Conservation (phyloP, 53 echinoderm and acorn worm species). For the Crossaster papposus region DNA sequence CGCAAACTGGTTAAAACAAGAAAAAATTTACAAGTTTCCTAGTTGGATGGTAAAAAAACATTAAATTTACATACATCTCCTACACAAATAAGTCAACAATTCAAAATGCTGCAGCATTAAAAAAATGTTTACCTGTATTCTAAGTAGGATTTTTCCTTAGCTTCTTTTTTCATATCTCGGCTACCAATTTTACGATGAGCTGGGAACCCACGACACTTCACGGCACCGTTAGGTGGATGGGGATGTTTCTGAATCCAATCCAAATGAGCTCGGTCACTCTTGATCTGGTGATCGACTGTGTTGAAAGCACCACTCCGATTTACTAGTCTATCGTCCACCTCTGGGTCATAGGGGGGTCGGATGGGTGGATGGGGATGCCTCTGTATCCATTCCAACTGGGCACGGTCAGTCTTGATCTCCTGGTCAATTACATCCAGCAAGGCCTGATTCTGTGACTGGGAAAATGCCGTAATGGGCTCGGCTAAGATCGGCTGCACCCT, state of each 20-base stretch:
- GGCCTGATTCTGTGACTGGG: constrained; percentile 36
- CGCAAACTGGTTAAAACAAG: too few species aligned
- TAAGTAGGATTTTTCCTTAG: constrained; percentile 76
- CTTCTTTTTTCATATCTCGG: constrained; percentile 85
- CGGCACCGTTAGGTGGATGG: constrained; percentile 34
- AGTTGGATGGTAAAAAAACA: too few species aligned
- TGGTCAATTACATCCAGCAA: constrained; percentile 72
- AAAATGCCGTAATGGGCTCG: constrained; percentile 61
- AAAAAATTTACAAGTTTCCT: too few species aligned
- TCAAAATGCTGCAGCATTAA: too few species aligned
- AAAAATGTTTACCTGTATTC: constrained; percentile 66
- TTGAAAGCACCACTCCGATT: constrained; percentile 68
- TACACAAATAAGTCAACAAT: too few species aligned
- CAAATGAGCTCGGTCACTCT: constrained; percentile 80
- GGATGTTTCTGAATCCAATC: constrained; percentile 82
- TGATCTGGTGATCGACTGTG: constrained; percentile 64
- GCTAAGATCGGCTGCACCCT: constrained; percentile 72
- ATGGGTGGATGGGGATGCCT: constrained; percentile 71
- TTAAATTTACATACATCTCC: too few species aligned
- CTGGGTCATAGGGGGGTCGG: constrained; percentile 35
- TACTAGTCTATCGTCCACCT: constrained; percentile 59
- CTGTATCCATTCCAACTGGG: constrained; percentile 80
- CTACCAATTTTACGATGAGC: constrained; percentile 64
- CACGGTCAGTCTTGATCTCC: constrained; percentile 73
- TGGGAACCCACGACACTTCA: constrained; percentile 50